These are phyloP conservation scores for Plagodis dolabraria DNA, from an alignment of 2,888 invertebrate genomes.

Conservation along the genomic window DNA sequence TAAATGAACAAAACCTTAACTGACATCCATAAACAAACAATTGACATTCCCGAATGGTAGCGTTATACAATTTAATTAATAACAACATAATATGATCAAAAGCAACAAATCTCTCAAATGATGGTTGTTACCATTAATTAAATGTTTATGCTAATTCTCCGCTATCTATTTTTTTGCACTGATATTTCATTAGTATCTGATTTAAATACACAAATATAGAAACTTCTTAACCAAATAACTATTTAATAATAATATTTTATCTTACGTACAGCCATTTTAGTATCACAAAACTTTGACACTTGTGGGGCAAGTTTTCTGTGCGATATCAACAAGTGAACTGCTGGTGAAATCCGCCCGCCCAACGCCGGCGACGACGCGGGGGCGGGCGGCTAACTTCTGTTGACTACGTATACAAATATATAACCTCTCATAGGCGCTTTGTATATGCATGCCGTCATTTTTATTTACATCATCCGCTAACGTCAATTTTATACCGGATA, in stretches of 20 bases:
- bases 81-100: too few relatives aligned
- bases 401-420: conserved; percentile 22
- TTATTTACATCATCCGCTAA: conserved; percentile 53
- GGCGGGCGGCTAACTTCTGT: conserved; percentile 56
- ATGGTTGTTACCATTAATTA: too few relatives aligned
- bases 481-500: conserved; percentile 40
- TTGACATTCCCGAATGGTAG: too few relatives aligned
- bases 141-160: too few relatives aligned
- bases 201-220: too few relatives aligned
- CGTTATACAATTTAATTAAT: too few relatives aligned
- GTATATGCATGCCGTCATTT: conserved; percentile 45
- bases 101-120: too few relatives aligned
- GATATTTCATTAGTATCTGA: too few relatives aligned
- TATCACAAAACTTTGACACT: conserved; percentile 61
- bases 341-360: conserved; percentile 67
- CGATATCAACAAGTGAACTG: conserved; percentile 71
- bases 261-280: conserved; percentile 75
- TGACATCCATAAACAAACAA: too few relatives aligned
- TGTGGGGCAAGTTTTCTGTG: conserved; percentile 63
- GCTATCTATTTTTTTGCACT: too few relatives aligned
- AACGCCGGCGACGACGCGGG: conserved; percentile 55
- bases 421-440: conserved; percentile 3
- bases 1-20: too few relatives aligned
- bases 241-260: conserved; percentile 8
- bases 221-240: too few relatives aligned